Evolutionary conservation across 2,797 vertebrate genomes (phyloP), one percentile per base, ranked within the genome.

Genomic region (Urocyon cinereoargenteus): DNA sequence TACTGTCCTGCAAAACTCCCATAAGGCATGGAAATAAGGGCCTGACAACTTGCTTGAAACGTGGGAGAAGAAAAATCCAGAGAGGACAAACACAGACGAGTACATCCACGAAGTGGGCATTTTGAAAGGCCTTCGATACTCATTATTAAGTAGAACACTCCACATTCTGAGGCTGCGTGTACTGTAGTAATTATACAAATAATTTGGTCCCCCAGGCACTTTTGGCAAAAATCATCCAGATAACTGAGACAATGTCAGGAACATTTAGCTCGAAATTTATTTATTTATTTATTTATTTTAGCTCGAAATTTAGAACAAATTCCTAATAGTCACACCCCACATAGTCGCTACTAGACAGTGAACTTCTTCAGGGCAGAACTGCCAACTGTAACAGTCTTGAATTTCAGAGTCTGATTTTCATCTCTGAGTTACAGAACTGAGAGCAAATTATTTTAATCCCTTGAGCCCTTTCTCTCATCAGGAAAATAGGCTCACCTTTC

Each of bases 221-320:
- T 49, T 62, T 40, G 34, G 13, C 51, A 72, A 93, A 93, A 96
- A 91, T 10, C 21, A 36, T 49, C n/a, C 73, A 87, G 66, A 77
- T 62, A 72, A 66, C 19, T 14, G 68, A 90, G 53, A 22, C 12
- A 49, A 64, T 12, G 36, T 21, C 24, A 14, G 21, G 26, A 75
- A 79, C 34, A 36, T 91, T 86, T 78, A 92, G 57, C 45, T 45
- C 40, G 40, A 45, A 45, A 45, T 45, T 45, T 45, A n/a, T n/a
- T n/a, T n/a, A 45, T 45, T 45, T 45, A 45, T 45, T 45, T 45
- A 45, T 45, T 45, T 45, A 45, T 45, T 45, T 45, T 45, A 45
- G 40, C 40, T 45, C 40, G 40, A 94, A 92, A 86, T 85, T 90
- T 86, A 82, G 13, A 96, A 66, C 11, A 4, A 11, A 36, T 91